Percentiles rank a stretch among this genome's conserved stretches.
These are phyloP conservation scores for Hippocampus comes DNA, from an alignment of 2,113 vertebrate genomes.

Conservation along the genomic window DNA sequence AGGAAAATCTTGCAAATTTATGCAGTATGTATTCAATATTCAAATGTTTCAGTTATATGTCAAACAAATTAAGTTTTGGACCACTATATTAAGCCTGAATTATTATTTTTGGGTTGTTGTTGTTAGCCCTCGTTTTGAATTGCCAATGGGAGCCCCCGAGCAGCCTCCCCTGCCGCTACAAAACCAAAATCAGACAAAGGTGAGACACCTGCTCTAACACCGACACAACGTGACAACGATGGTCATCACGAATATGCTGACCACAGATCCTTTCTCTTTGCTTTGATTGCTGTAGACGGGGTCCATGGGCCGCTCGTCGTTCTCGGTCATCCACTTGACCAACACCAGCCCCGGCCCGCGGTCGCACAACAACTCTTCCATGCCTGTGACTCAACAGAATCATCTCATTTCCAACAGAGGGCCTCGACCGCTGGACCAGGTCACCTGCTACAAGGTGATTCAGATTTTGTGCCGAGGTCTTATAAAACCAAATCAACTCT, in stretches of 20 bases:
- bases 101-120: background rate
- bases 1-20: constrained; percentile 96
- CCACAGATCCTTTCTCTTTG: background rate
- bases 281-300: constrained; percentile 34
- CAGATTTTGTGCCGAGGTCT: too few relatives aligned
- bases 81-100: background rate
- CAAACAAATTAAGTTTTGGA: background rate
- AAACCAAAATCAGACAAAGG: constrained; percentile 84
- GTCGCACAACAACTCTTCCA: constrained; percentile 78
- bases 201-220: constrained; percentile 47
- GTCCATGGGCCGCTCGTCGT: constrained; percentile 69
- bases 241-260: background rate
- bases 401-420: constrained; percentile 85
- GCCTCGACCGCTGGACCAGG: constrained; percentile 92
- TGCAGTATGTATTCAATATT: constrained; percentile 86
- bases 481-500: background rate
- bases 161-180: constrained; percentile 91
- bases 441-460: constrained; percentile 97
- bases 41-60: background rate
- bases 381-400: constrained; percentile 75
- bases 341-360: constrained; percentile 82
- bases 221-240: too few relatives aligned
- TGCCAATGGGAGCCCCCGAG: constrained; percentile 94
- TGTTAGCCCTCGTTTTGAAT: constrained; percentile 89
- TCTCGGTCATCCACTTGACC: constrained; percentile 83